These are phyloP conservation scores for Cyprinodon brontotheroides DNA, from an alignment of 2,113 vertebrate genomes.

Conservation along the genomic window DNA sequence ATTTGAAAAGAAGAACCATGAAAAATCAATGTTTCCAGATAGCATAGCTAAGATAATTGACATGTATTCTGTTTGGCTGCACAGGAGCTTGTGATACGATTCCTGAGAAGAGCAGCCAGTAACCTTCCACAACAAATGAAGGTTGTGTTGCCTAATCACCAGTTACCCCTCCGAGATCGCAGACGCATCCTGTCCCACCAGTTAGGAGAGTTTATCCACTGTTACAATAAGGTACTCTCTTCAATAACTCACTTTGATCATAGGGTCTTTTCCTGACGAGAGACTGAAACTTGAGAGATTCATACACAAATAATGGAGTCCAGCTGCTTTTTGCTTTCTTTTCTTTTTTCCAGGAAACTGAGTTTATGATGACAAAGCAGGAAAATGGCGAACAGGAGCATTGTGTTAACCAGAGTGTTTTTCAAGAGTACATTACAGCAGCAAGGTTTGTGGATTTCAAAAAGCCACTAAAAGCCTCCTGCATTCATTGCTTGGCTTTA, in stretches of 20 bases:
- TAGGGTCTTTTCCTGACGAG: background rate
- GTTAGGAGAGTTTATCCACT: conserved; percentile 88
- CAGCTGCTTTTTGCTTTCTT: conserved; percentile 20
- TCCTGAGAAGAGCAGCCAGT: conserved; percentile 88
- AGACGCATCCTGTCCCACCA: conserved; percentile 88
- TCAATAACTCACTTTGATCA: conserved; percentile 3
- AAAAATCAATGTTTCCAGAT: background rate
- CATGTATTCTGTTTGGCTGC: conserved; percentile 28
- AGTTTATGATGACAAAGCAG: conserved; percentile 84
- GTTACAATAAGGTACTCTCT: conserved; percentile 86
- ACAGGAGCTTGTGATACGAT: conserved; percentile 93
- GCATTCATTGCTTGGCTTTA: background rate
- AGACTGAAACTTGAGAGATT: conserved; percentile 14
- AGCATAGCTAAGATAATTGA: background rate
- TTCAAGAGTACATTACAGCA: conserved; percentile 87
- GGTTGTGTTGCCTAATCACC: conserved; percentile 84
- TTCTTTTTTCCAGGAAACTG: conserved; percentile 85
- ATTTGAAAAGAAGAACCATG: background rate
- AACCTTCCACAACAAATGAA: conserved; percentile 89
- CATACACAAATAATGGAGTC: background rate
- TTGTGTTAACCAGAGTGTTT: conserved; percentile 84
- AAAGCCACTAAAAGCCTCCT: background rate
- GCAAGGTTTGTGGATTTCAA: conserved; percentile 84
- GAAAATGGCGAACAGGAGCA: conserved; percentile 79
- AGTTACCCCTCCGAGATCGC: conserved; percentile 82